These are phyloP conservation scores for Tribolium madens DNA, from an alignment of 1,140 invertebrate genomes.

Conservation along the genomic window DNA sequence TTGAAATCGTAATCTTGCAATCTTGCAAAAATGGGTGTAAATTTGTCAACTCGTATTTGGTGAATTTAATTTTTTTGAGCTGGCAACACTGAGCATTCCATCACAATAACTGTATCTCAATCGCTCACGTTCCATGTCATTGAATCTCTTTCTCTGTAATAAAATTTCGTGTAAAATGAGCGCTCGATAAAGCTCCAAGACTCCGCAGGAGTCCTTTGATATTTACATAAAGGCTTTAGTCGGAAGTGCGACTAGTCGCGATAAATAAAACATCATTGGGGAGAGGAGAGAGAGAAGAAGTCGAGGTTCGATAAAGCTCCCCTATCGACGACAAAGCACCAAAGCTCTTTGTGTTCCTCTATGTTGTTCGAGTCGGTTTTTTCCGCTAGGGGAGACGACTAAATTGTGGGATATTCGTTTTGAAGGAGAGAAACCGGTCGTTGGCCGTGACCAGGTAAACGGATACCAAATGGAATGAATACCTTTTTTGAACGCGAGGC, in stretches of 20 bases:
- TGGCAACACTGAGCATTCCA: too few relatives aligned
- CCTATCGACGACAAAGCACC: conserved; percentile 27
- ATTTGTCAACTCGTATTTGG: too few relatives aligned
- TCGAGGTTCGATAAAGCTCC: conserved; percentile 6
- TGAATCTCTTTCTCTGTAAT: too few relatives aligned
- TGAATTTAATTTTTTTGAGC: too few relatives aligned
- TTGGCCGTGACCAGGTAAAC: not conserved
- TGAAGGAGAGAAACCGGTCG: not conserved
- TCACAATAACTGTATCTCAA: too few relatives aligned
- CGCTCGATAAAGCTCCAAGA: not conserved
- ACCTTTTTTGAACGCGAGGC: not conserved
- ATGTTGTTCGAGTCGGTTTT: not conserved
- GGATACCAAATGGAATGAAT: not conserved
- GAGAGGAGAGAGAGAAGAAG: not conserved
- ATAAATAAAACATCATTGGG: conserved; percentile 36
- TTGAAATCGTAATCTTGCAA: too few relatives aligned
- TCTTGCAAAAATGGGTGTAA: too few relatives aligned
- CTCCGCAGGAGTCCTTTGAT: conserved; percentile 30
- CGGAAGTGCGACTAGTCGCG: not conserved
- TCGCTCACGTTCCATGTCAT: too few relatives aligned
- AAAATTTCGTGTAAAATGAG: not conserved
- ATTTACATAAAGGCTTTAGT: conserved; percentile 22
- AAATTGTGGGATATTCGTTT: conserved; percentile 20
- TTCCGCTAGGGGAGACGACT: conserved; percentile 4
- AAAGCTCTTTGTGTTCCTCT: conserved; percentile 19